Evolutionary conservation across 2,888 invertebrate genomes (phyloP).

Genomic region (Noctua janthe): DNA sequence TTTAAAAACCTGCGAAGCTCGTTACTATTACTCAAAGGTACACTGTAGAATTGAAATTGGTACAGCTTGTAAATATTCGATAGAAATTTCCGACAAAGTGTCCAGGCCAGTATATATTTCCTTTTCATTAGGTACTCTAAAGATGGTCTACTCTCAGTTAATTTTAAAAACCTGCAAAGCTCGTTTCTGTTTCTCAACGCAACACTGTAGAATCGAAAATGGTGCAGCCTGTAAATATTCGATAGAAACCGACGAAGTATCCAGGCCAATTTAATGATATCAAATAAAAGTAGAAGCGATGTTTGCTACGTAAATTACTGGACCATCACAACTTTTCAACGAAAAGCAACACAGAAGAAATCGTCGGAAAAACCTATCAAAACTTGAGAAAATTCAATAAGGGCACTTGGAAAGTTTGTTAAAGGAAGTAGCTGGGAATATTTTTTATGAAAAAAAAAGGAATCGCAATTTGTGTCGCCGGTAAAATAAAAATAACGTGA

Average conservation of each 20-base stretch:
- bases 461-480: conserved; percentile 87
- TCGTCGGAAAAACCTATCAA: conserved; percentile 90
- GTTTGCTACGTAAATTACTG: conserved; percentile 83
- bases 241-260: conserved; percentile 34
- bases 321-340: conserved; percentile 80
- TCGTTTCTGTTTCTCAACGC: neutral
- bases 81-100: conserved; percentile 25
- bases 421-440: conserved; percentile 87
- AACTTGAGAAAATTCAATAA: conserved; percentile 90
- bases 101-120: conserved; percentile 11
- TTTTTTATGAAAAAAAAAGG: conserved; percentile 83
- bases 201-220: conserved; percentile 3
- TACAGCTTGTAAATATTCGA: conserved; percentile 19
- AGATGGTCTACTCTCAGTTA: neutral
- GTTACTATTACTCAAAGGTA: neutral
- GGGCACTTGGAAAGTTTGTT: conserved; percentile 89
- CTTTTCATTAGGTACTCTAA: neutral
- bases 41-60: conserved; percentile 6
- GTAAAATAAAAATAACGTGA: conserved; percentile 82
- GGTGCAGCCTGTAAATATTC: conserved; percentile 15
- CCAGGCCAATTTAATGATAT: conserved; percentile 59
- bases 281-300: conserved; percentile 67
- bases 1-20: neutral
- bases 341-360: conserved; percentile 85
- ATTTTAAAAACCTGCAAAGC: neutral